phyloP scores from a whole-genome alignment of 2,888 invertebrate genomes.

The Macrophya alboannulata region DNA sequence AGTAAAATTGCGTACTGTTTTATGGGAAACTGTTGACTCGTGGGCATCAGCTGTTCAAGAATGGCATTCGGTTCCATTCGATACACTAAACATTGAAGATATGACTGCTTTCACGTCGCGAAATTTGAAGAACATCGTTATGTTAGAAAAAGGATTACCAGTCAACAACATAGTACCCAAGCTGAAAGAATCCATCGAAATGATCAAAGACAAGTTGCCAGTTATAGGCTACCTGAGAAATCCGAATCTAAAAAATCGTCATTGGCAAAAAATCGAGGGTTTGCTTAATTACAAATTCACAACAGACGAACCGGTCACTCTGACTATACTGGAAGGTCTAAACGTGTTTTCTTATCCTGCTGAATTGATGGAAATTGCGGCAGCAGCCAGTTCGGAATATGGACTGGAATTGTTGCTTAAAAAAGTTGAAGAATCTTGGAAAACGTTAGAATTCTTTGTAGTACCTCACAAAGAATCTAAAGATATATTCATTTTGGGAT shows the following conservation, averaged over 20 bases:
- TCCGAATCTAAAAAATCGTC: conserved; percentile 89
- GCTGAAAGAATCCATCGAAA: conserved; percentile 89
- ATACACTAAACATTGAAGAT: conserved; percentile 87
- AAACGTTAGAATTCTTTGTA: conserved; percentile 89
- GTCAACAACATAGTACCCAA: conserved; percentile 89
- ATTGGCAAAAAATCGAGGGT: conserved; percentile 92
- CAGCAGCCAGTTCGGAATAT: conserved; percentile 94
- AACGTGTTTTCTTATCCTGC: conserved; percentile 89
- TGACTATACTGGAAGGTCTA: conserved; percentile 86
- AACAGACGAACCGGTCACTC: conserved; percentile 85
- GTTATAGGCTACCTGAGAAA: conserved; percentile 91
- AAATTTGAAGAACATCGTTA: conserved; percentile 88
- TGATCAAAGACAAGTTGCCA: conserved; percentile 91
- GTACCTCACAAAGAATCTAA: conserved; percentile 90
- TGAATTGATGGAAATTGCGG: conserved; percentile 92
- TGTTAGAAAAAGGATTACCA: conserved; percentile 92
- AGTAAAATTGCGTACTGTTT: conserved; percentile 88
- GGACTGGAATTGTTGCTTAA: conserved; percentile 90
- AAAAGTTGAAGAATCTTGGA: conserved; percentile 94
- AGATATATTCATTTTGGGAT: conserved; percentile 92
- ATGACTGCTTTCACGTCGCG: conserved; percentile 85
- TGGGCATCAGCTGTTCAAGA: conserved; percentile 87
- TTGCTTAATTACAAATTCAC: conserved; percentile 88
- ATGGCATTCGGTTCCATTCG: conserved; percentile 86
- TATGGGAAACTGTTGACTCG: conserved; percentile 90